A percentile compares a stretch with the other conserved stretches of the same genome.
These are phyloP conservation scores for Uropetala carovei DNA, from an alignment of 2,888 invertebrate species.

Conservation along the genomic window DNA sequence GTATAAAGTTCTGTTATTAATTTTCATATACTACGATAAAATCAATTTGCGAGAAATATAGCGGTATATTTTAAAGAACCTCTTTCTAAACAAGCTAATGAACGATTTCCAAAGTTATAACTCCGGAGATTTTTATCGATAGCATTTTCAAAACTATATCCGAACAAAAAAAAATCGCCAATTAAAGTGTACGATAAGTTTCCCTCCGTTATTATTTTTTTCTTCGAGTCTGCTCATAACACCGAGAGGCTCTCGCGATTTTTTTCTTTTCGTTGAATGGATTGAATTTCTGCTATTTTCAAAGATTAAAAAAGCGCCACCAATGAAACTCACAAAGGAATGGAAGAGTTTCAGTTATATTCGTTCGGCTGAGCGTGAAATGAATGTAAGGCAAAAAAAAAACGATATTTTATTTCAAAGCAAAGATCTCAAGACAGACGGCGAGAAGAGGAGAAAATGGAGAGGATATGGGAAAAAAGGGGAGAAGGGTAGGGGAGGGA, in stretches of 20 bases:
- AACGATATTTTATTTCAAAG: neutral
- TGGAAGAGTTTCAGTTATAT: conserved; percentile 26
- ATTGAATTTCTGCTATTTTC: conserved; percentile 24
- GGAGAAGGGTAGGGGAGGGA: neutral
- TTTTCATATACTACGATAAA: no score
- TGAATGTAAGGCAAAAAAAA: neutral
- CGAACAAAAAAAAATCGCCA: neutral
- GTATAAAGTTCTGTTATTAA: no score
- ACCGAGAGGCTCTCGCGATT: neutral
- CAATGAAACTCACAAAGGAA: conserved; percentile 10
- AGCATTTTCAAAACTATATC: neutral
- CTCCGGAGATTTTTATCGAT: no score
- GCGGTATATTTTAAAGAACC: no score
- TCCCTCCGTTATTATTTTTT: neutral
- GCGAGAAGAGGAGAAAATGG: neutral
- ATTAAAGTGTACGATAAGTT: neutral
- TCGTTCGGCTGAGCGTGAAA: conserved; percentile 20
- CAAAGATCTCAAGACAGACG: conserved; percentile 2
- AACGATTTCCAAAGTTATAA: no score
- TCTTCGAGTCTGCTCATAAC: neutral
- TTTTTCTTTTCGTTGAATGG: neutral
- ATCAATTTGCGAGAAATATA: no score
- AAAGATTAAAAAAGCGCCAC: conserved; percentile 11
- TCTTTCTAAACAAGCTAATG: no score
- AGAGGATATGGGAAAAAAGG: neutral